Evolutionary conservation across 2,888 invertebrate species (phyloP), one percentile per base, ranked within the genome.

Genomic region (Caenorhabditis becei): DNA sequence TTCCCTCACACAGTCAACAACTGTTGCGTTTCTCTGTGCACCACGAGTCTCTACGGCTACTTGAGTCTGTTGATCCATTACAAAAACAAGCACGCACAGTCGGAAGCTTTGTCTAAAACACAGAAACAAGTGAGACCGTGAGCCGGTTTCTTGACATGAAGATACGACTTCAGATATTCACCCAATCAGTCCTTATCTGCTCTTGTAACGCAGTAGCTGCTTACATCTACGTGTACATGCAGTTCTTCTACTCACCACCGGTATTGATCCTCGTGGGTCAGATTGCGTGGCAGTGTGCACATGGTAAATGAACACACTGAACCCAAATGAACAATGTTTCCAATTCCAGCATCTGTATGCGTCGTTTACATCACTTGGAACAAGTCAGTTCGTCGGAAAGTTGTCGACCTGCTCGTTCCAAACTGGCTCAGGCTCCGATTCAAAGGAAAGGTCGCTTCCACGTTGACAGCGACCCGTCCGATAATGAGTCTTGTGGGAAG

Each of bases 161-260:
- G 4, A 49, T 20, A 5, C 3, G 44, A 8, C 47, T 80, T 35
- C 53, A 83, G 83, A 80, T 83, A 23, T 82, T 85, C 41, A 49
- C 77, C 49, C 85, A 85, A 58, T 80, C 83, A 1, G 69, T 77
- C 2, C 51, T 78, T 2, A 83, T 85, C 65, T 85, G 85, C 35
- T 69, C 81, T 18, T 77, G 75, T 47, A 83, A 82, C 49, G 74
- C 81, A 3, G 56, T 80, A 10, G 85, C 83, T 24, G 83, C 85
- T 14, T 66, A 77, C 59, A 80, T 85, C 56, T 85, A 85, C 66
- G 83, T 83, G 61, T 83, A 83, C 74, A 85, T 85, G 83, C 85
- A 85, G 51, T 85, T 85, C 67, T 82, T 85, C 63, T 20, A 63
- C 2, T 74, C 80, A 0, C 80, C 85, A 1, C 62, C 79, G 11